Percentiles rank a stretch among this genome's conserved stretches.
phyloP scores from a whole-genome alignment of 1,140 invertebrate genomes.

The Caenorhabditis remanei region DNA sequence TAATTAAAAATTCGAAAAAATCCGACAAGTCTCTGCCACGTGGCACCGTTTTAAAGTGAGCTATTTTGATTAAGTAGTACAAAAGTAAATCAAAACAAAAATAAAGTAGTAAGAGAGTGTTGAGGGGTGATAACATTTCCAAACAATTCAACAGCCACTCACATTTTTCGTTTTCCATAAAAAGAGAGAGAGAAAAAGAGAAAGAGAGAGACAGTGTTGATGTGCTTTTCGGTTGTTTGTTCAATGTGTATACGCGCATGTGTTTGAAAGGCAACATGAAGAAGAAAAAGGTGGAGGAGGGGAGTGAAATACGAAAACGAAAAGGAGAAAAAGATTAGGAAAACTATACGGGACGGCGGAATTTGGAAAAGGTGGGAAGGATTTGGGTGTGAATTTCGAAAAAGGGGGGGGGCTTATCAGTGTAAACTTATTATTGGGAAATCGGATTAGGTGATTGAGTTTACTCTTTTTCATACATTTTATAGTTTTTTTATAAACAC shows the following conservation, averaged over 20 bases:
- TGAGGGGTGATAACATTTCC: slow-evolving; percentile 35
- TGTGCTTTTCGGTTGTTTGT: slow-evolving; percentile 44
- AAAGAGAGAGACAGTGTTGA: slow-evolving; percentile 1
- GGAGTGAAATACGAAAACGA: not conserved
- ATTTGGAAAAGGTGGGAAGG: not conserved
- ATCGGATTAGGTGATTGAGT: no score
- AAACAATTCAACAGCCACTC: not conserved
- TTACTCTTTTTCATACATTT: no score
- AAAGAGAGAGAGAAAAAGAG: slow-evolving; percentile 15
- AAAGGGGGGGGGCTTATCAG: no score
- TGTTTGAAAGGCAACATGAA: slow-evolving; percentile 19
- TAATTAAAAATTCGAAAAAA: no score
- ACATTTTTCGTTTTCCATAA: slow-evolving; percentile 51
- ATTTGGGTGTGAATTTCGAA: not conserved
- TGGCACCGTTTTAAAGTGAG: no score
- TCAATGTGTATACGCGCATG: slow-evolving; percentile 53
- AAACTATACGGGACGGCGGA: not conserved
- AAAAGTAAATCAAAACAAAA: no score
- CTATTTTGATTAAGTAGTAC: no score
- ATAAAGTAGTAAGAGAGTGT: not conserved
- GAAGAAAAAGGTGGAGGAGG: no score
- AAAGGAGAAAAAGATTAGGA: not conserved
- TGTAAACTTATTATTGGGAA: no score
- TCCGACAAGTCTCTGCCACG: no score
- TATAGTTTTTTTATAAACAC: no score